Evolutionary conservation across 30 jellyfish, hydroid and myxozoan species (phyloP), one percentile per base, ranked within the genome.

Genomic region (Nemopilema nomurai): DNA sequence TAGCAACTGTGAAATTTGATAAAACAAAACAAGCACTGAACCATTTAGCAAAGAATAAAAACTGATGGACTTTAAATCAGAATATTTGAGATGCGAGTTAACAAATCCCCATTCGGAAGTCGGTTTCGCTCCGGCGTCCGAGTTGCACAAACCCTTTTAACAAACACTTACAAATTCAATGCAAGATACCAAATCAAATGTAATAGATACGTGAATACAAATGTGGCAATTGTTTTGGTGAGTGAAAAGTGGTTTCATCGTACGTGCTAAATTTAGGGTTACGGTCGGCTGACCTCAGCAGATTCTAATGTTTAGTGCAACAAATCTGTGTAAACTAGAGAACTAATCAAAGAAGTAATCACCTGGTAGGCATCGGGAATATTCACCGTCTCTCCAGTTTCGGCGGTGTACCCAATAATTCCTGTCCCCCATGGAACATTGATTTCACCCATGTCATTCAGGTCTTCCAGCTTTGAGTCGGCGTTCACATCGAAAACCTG

Each of bases 401-500:
- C 96, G 19, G 99, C 99, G 23, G 90, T 91, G 63, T 72, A 85
- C 49, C 99, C 99, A 69, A 94, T 85, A 41, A 94, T 89, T 18
- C 99, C 99, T 30, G 96, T 84, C 7, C 99, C 99, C 88, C 85
- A 80, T 20, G 99, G 99, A 19, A 94, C 97, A 18, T 87, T 71
- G 18, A 94, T 94, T 76, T 85, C 96, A 53, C 85, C 93, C 50
- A 80, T 49, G 33, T 85, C 93, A 81, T 83, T 51, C 73, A 92
- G 70, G 49, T 92, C 98, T 70, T 92, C 98, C 72, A 92, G 93
- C 52, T 84, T 72, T 0, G 98, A 92, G 83, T 92, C 98, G 20
- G 99, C 99, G 77, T 94, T 94, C 24, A 90, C 99, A 84, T 94
- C 99, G 88, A 90, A 94, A 25, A 94, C 97, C 62, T 94, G 88